Evolutionary conservation across 30 jellyfish, hydroid and myxozoan genomes (phyloP), one percentile per base, ranked within the genome.

Genomic region (Cassiopea xamachana): DNA sequence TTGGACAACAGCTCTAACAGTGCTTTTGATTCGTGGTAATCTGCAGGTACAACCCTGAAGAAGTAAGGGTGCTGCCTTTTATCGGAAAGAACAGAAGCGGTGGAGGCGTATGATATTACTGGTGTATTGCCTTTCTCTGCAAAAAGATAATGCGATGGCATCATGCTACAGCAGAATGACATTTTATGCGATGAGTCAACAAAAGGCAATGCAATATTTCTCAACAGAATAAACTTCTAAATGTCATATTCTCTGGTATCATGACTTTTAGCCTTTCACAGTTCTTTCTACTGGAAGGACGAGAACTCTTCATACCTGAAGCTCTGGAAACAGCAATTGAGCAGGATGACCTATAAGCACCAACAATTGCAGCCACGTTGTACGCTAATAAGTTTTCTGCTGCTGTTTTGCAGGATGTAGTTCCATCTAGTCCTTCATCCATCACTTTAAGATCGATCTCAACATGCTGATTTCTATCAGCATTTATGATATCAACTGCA

Each of bases 371-470:
- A 62, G 80, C 93, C 46, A 93, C 93, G 58, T 86, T 86, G 46
- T 81, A 58, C 1, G 85, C 93, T 16, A 75, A 48, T 55, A 96
- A 46, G 46, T 81, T 94, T 44, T 96, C 87, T 14, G 98, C 99
- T 10, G 92, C 95, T 2, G 58, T 60, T 60, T 85, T 77, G 82
- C 99, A 96, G 44, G 98, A 82, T n/a, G 17, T 39, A 18, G 15
- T 48, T 14, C 98, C 98, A 64, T 96, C 99, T 44, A 92, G 48
- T 15, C 99, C 99, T 69, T 92, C 99, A 71, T 96, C 99, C 87
- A 88, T 77, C 13, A 89, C 87, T 58, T 88, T 86, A 45, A 95
- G 84, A 61, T 89, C 98, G 46, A 96, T 80, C 83, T 96, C 99
- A 60, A 96, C 87, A 8, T 96, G 91, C 76, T 92, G 92, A 47